Conservation (phyloP, 2,888 invertebrate species). For the Heteromurus nitidus region DNA sequence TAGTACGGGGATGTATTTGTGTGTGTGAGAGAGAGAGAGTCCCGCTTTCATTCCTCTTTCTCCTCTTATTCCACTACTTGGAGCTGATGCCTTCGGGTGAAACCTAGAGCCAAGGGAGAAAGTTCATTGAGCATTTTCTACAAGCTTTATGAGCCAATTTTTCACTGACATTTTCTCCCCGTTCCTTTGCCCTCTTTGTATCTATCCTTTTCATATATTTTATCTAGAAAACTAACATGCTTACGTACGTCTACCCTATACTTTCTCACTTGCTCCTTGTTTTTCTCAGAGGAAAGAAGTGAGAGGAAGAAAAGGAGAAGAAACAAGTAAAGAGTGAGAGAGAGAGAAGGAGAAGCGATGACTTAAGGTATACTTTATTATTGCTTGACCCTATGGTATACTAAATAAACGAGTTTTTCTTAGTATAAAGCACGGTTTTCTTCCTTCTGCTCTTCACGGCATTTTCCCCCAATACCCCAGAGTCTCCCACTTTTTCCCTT, state of each 20-base stretch:
- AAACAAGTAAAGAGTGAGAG: neutral
- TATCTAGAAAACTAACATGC: too few relatives aligned
- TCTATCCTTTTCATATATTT: conserved; percentile 29
- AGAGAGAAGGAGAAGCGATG: conserved; percentile 37
- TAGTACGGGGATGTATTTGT: neutral
- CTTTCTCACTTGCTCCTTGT: conserved; percentile 27
- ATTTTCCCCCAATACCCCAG: conserved; percentile 45
- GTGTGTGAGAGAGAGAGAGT: neutral
- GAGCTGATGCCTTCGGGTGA: conserved; percentile 54
- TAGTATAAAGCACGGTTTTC: neutral
- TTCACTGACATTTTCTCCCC: conserved; percentile 68
- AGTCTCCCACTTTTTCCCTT: conserved; percentile 26
- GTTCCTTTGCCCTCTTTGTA: conserved; percentile 46
- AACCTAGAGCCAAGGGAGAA: conserved; percentile 65
- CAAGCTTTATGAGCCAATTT: conserved; percentile 72
- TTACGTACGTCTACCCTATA: conserved; percentile 2
- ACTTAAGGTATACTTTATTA: conserved; percentile 62
- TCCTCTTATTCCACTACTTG: conserved; percentile 34
- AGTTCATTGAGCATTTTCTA: conserved; percentile 72
- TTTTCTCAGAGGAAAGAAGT: neutral
- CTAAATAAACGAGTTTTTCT: conserved; percentile 59
- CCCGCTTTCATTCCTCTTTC: conserved; percentile 30
- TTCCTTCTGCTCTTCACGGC: conserved; percentile 1
- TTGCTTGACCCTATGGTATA: conserved; percentile 64
- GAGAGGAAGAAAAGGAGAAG: neutral